Percentiles rank a stretch among this genome's conserved stretches.
Evolutionary conservation across 2,797 vertebrate species (phyloP).

Genomic region (Sebastes flavidus): DNA sequence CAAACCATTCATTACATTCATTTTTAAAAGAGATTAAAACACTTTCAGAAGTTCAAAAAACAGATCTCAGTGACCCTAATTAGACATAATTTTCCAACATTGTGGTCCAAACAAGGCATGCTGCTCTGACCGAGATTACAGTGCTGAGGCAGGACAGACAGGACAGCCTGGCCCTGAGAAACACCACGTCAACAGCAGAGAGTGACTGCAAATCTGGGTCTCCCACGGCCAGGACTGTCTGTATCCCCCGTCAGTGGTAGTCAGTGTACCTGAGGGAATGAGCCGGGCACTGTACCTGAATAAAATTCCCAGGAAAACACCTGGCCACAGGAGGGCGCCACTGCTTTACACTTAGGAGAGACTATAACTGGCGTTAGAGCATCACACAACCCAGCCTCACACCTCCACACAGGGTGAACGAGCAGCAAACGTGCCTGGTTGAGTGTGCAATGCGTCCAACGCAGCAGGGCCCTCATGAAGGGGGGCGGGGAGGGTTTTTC

Average conservation of each 20-base stretch:
- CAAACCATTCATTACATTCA: background rate
- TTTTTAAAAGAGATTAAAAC: background rate
- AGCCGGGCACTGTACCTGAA: slow-evolving; percentile 86
- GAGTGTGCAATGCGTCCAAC: slow-evolving; percentile 82
- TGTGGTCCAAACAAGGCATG: slow-evolving; percentile 58
- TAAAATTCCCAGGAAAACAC: slow-evolving; percentile 91
- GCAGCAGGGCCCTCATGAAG: slow-evolving; percentile 62
- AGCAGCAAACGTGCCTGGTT: slow-evolving; percentile 82
- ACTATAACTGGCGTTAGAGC: slow-evolving; percentile 88
- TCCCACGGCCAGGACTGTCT: slow-evolving; percentile 68
- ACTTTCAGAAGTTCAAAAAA: slow-evolving; percentile 3
- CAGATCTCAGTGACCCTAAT: slow-evolving; percentile 13
- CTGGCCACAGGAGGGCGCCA: slow-evolving; percentile 89
- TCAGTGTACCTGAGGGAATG: slow-evolving; percentile 69
- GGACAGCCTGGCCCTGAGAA: slow-evolving; percentile 68
- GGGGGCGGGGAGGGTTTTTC: background rate
- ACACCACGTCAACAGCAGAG: slow-evolving; percentile 22
- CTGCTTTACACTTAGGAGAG: slow-evolving; percentile 89
- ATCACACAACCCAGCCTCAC: slow-evolving; percentile 82
- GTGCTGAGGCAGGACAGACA: slow-evolving; percentile 63
- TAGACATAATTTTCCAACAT: background rate
- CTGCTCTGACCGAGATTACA: slow-evolving; percentile 60
- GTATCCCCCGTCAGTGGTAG: slow-evolving; percentile 50
- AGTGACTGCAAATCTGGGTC: slow-evolving; percentile 27
- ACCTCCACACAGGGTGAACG: slow-evolving; percentile 79